phyloP scores from a whole-genome alignment of 2,113 vertebrate genomes.

The Nicator chloris region DNA sequence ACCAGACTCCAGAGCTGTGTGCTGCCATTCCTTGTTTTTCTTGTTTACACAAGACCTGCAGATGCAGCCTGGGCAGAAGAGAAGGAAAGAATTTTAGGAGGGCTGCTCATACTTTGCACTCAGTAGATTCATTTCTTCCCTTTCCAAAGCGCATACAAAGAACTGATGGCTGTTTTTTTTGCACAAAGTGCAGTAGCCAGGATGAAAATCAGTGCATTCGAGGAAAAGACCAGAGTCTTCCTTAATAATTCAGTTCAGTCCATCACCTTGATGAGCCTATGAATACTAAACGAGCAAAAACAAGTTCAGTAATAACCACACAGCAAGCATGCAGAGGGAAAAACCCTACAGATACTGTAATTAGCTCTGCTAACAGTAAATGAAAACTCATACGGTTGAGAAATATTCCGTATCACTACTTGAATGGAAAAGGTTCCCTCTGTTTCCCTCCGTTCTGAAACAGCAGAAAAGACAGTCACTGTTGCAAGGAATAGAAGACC shows the following conservation, averaged over 20 bases:
- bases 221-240: background rate
- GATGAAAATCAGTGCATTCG: background rate
- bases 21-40: conserved; percentile 21
- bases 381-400: background rate
- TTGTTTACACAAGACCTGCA: conserved; percentile 28
- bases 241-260: background rate
- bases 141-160: background rate
- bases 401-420: background rate
- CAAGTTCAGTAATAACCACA: background rate
- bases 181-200: background rate
- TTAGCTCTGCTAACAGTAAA: conserved; percentile 9
- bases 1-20: conserved; percentile 50
- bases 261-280: background rate
- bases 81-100: conserved; percentile 41
- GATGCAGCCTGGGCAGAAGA: conserved; percentile 50
- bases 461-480: background rate
- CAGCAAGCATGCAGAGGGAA: background rate
- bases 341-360: background rate
- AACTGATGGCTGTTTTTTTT: background rate
- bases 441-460: background rate
- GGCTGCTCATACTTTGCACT: background rate
- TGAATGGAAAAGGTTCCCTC: background rate
- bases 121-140: background rate
- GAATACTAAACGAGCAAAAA: background rate
- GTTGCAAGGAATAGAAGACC: background rate